Base-by-base conservation (phyloP, 2,888 invertebrate species). In the Seira ritae region DNA sequence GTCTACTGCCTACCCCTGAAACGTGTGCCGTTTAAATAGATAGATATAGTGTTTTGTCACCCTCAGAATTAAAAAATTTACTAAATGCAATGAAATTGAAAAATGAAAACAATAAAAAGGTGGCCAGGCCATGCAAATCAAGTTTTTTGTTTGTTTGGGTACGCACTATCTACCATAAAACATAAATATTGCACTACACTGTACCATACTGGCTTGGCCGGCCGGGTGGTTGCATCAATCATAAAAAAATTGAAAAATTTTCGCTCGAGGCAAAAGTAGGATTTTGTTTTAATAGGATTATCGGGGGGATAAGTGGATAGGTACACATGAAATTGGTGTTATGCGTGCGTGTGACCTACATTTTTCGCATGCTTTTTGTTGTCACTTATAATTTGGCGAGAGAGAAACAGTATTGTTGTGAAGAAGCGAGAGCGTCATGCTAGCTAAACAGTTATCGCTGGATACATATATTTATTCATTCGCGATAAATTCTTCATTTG, bases 121-220 rank as follows among this genome's bases (percentile, higher is more conserved):
- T 6, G n/a, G n/a, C n/a, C n/a, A 3, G 15, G 15, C 60, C 20
- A 23, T 22, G 22, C 23, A 66, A 22, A 60, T 60, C 60, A n/a
- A 60, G 23, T 66, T 19, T 66, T 12, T 23, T 6, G 12, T 22
- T 66, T 23, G 8, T 20, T 22, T n/a, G 17, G 17, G 60, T 60
- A 60, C 60, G 3, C 17, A n/a, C 10, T 17, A n/a, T n/a, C n/a
- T n/a, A n/a, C n/a, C n/a, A n/a, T n/a, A n/a, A n/a, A n/a, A n/a
- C n/a, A n/a, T n/a, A n/a, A n/a, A n/a, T n/a, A n/a, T n/a, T n/a
- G n/a, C n/a, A n/a, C n/a, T n/a, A n/a, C n/a, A 60, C n/a, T 60
- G 55, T 20, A 62, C 20, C 31, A 81, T 72, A 37, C 55, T 60
- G 69, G 67, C 66, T 20, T 68, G 80, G 8, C 10, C 20, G 50